A percentile compares a stretch with the other conserved stretches of the same genome.
phyloP scores from a whole-genome alignment of 2,113 vertebrate species.

The Syngnathus typhle region DNA sequence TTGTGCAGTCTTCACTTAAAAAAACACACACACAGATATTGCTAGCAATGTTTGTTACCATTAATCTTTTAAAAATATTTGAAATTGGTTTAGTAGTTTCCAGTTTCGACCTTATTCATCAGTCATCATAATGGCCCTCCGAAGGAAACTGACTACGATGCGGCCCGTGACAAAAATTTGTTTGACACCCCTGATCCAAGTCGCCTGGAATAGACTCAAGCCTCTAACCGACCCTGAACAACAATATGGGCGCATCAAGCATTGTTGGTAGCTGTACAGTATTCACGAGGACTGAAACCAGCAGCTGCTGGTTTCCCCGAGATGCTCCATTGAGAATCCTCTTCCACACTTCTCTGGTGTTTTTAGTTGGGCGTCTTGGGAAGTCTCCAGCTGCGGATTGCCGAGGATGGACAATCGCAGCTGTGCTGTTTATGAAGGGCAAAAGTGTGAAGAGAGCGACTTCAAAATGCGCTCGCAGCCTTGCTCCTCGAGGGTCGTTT shows the following conservation, averaged over 20 bases:
- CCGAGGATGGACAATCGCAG: conserved; percentile 8
- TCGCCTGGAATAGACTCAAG: background rate
- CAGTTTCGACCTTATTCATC: no score
- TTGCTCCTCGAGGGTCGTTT: conserved; percentile 59
- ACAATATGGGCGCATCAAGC: conserved; percentile 9
- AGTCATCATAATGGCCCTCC: no score
- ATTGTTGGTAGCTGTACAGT: conserved; percentile 20
- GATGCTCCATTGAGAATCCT: conserved; percentile 18
- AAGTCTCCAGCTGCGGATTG: conserved; percentile 37
- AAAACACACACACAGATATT: no score
- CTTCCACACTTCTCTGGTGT: conserved; percentile 25
- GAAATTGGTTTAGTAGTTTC: no score
- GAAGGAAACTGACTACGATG: no score
- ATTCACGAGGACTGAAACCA: conserved; percentile 27
- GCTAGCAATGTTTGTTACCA: no score
- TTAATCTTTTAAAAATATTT: no score
- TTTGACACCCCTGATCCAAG: no score
- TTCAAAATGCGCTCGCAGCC: conserved; percentile 40
- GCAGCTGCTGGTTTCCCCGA: conserved; percentile 21
- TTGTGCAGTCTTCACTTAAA: no score
- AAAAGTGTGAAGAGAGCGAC: conserved; percentile 30
- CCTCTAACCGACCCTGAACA: background rate
- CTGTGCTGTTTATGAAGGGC: conserved; percentile 29
- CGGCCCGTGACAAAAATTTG: no score
- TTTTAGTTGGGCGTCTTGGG: conserved; percentile 27